Percentiles rank a stretch among this genome's conserved stretches.
phyloP scores from a whole-genome alignment of 1,140 invertebrate genomes.

The Drosophila ambigua region DNA sequence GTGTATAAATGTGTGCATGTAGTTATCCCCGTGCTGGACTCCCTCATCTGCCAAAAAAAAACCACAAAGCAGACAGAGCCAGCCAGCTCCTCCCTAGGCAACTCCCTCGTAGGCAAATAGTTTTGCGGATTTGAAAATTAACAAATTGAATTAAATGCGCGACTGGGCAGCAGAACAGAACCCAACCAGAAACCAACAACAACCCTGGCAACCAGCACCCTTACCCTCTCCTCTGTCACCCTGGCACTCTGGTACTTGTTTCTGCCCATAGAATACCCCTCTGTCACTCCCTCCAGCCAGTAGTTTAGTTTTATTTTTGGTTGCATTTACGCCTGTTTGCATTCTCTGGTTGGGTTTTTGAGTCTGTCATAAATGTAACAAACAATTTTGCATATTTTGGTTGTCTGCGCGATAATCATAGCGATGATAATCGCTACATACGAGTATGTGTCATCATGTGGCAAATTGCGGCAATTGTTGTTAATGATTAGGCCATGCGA shows the following conservation, averaged over 20 bases:
- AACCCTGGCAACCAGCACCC: constrained; percentile 15
- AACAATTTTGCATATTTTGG: constrained; percentile 70
- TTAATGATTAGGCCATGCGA: constrained; percentile 74
- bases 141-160: constrained; percentile 81
- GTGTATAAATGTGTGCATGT: neutral
- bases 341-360: constrained; percentile 26
- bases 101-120: constrained; percentile 67
- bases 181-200: constrained; percentile 2
- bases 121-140: constrained; percentile 81
- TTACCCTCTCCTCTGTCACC: too few relatives aligned
- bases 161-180: constrained; percentile 46
- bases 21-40: constrained; percentile 28
- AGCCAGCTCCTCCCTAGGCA: constrained; percentile 14
- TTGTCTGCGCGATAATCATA: constrained; percentile 55
- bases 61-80: constrained; percentile 64
- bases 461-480: constrained; percentile 79
- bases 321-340: constrained; percentile 37
- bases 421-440: constrained; percentile 42
- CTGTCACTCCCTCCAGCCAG: neutral
- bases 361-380: constrained; percentile 49
- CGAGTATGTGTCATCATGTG: constrained; percentile 39
- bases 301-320: constrained; percentile 46
- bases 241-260: constrained; percentile 4
- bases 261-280: too few relatives aligned
- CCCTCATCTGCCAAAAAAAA: constrained; percentile 3